Conservation (phyloP, 2,113 vertebrate species). For the Kobus ellipsiprymnus region DNA sequence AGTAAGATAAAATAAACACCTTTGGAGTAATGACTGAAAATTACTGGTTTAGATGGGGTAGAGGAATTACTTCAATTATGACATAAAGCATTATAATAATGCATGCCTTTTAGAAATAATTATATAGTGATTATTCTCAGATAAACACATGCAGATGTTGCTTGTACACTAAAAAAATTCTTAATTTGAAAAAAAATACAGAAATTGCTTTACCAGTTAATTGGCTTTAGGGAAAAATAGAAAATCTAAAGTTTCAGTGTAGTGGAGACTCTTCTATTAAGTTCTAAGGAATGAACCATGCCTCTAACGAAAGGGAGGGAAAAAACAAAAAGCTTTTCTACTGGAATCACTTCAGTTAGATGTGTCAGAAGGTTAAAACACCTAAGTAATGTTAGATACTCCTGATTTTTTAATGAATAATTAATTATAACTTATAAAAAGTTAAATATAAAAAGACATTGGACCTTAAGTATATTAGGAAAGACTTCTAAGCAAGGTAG, state of each 20-base stretch:
- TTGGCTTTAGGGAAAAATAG: conserved; percentile 47
- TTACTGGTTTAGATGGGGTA: conserved; percentile 69
- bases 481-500: conserved; percentile 13
- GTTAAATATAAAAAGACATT: background rate
- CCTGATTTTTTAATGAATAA: conserved; percentile 9
- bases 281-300: conserved; percentile 28
- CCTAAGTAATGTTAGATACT: background rate
- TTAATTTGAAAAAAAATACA: conserved; percentile 61
- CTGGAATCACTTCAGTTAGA: conserved; percentile 5
- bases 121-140: conserved; percentile 72
- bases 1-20: conserved; percentile 72
- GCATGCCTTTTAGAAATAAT: conserved; percentile 74
- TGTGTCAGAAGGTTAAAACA: background rate
- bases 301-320: background rate
- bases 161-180: conserved; percentile 62
- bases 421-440: conserved; percentile 30
- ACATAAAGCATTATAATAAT: conserved; percentile 71
- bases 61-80: conserved; percentile 73
- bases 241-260: conserved; percentile 34
- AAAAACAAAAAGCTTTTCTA: background rate
- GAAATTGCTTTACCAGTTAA: conserved; percentile 45
- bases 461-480: conserved; percentile 33
- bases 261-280: background rate
- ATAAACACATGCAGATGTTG: conserved; percentile 74
- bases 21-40: conserved; percentile 70